Base-by-base conservation (phyloP, 1,140 invertebrate genomes). In the Solenopsis invicta region DNA sequence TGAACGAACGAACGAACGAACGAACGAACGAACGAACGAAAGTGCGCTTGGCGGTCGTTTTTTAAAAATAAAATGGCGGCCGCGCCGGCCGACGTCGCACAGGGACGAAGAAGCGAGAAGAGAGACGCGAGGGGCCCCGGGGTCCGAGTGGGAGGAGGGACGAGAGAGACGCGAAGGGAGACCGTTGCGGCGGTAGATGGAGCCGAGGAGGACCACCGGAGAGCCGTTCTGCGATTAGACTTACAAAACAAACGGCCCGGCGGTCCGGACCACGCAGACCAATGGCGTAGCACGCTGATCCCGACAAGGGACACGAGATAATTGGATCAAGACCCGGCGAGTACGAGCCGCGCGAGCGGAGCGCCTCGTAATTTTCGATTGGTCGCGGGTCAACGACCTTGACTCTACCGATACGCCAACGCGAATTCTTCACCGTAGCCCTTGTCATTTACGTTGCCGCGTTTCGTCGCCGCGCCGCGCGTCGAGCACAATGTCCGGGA, bases 241-340 rank as follows among this genome's bases (percentile, higher is more conserved):
- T 95, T 93, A 95, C 95, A 95, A 95, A 95, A 95, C 94, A 94
- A 95, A 95, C 95, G 95, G 94, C 93, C 94, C 93, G 93, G 94
- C 94, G 92, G 91, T 89, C 89, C 85, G 87, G 86, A 89, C 89
- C 92, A 77, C 75, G 92, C 91, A 93, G 93, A 93, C 94, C 95
- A 95, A 95, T 95, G 93, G 95, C 94, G 93, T 93, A 93, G 93
- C 92, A 93, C 92, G 86, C 93, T 90, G 93, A 93, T 94, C 92
- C 93, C 91, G 92, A 94, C 93, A 94, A 95, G 94, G 94, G 94
- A 95, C 95, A 94, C 91, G 92, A 94, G 94, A 95, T 95, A 95
- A 95, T 95, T 95, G 95, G 94, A 95, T 95, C 94, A 92, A 93
- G 89, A 92, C 80, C 85, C 86, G 85, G 56, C 82, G 76, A 76